Percentiles rank a stretch among this genome's conserved stretches.
Evolutionary conservation across 2,113 vertebrate species (phyloP).

Genomic region (Arvicanthis niloticus): DNA sequence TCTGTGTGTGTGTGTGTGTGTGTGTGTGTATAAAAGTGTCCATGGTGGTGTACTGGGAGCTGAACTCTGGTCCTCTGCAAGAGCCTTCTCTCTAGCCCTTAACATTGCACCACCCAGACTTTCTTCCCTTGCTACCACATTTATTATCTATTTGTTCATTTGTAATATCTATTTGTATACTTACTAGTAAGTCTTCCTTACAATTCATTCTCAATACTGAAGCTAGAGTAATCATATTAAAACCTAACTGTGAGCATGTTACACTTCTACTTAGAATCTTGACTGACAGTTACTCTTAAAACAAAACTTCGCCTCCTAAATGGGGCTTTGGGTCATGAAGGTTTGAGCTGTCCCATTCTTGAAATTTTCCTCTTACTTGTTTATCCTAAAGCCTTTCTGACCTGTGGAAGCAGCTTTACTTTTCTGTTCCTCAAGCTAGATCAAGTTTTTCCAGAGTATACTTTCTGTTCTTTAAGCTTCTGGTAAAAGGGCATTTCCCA

Average conservation of each 20-base stretch:
- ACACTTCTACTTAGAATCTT: neutral
- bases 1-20: neutral
- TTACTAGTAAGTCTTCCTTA: neutral
- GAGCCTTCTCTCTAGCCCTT: neutral
- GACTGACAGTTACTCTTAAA: neutral
- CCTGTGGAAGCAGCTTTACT: neutral
- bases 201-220: neutral
- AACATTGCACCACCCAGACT: neutral
- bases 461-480: neutral
- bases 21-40: neutral
- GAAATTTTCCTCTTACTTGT: neutral
- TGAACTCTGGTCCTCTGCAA: neutral
- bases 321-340: neutral
- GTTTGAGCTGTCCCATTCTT: neutral
- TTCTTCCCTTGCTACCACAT: neutral
- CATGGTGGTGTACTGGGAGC: neutral
- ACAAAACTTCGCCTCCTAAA: constrained; percentile 20
- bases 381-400: neutral
- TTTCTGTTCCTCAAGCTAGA: neutral
- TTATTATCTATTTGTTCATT: neutral
- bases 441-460: neutral
- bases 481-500: neutral
- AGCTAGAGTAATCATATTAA: neutral
- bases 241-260: neutral
- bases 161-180: neutral